Base-by-base conservation (phyloP, 1,140 invertebrate species). In the Samia ricini region DNA sequence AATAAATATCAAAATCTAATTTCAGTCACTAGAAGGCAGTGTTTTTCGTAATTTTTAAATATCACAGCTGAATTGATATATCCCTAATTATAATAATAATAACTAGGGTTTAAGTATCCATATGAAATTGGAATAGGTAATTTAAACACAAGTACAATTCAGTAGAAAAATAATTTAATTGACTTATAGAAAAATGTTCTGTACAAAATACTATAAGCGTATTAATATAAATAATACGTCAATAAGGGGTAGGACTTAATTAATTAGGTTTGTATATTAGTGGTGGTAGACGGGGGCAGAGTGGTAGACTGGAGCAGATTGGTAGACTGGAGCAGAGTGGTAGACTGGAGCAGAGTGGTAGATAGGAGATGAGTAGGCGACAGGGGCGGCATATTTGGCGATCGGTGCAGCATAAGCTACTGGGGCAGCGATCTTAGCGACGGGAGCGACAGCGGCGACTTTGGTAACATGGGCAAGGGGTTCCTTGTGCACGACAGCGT, bases 401-500 rank as follows among this genome's bases (percentile, higher is more conserved):
- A 69, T 52, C 19, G 64, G 69, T 60, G 68, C 57, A 24, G 57
- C 42, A 77, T 94, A 93, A 62, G 92, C 69, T 0, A 69, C 61
- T 4, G 72, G 66, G 8, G 76, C 69, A 20, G 57, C 57, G n/a
- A 59, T 59, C 18, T 76, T 74, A 8, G 71, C 74, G n/a, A 81
- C 70, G 15, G 75, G 69, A n/a, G 72, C 72, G 22, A 73, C 57
- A 21, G 55, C 24, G 7, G 57, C 75, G 4, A 77, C 74, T 60
- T 81, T 81, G n/a, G 72, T 71, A 57, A 58, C 61, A 50, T 63
- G 61, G 24, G 51, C 69, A 21, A 78, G 59, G 18, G 77, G 76
- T 48, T 81, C 80, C 56, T 75, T 83, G 68, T 78, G 79, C 4
- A 90, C 89, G 42, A 91, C 89, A 19, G 88, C 90, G 76, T 91